Percentiles rank a stretch among this genome's conserved stretches.
Evolutionary conservation across 1,140 invertebrate species (phyloP).

Genomic region (Drosophila sulfurigaster): DNA sequence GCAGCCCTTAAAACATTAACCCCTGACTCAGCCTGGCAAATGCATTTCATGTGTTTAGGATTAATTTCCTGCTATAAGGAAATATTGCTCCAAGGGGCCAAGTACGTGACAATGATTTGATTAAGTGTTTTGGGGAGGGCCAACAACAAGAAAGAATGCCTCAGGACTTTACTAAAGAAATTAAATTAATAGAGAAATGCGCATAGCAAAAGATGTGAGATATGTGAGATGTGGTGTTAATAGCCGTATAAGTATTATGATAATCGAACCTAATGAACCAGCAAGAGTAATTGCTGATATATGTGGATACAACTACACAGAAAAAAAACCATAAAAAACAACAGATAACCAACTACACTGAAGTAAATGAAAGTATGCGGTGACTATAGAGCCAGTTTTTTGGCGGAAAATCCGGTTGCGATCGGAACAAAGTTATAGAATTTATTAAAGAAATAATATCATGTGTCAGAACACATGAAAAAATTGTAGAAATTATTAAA

Average conservation of each 20-base stretch:
- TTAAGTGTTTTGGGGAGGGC: constrained; percentile 38
- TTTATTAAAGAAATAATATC: no score
- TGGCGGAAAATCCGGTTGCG: no score
- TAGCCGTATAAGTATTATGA: not conserved
- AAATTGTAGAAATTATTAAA: no score
- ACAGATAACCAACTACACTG: no score
- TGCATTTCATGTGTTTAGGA: constrained; percentile 77
- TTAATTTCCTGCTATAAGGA: constrained; percentile 77
- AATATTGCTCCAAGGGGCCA: constrained; percentile 49
- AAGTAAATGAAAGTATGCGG: no score
- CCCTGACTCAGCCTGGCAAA: constrained; percentile 24
- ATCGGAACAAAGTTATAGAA: no score
- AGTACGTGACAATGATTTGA: constrained; percentile 81
- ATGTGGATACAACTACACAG: no score
- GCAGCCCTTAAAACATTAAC: constrained; percentile 30
- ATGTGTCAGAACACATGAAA: no score
- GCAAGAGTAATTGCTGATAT: no score
- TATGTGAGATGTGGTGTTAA: not conserved
- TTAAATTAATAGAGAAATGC: constrained; percentile 2
- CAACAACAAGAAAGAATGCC: not conserved
- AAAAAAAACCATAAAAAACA: no score
- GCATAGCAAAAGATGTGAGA: not conserved
- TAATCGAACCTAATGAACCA: not conserved
- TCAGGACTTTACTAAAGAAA: not conserved
- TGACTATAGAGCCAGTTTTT: no score